phyloP scores from a whole-genome alignment of 2,113 vertebrate genomes.

The Aphyosemion australe region DNA sequence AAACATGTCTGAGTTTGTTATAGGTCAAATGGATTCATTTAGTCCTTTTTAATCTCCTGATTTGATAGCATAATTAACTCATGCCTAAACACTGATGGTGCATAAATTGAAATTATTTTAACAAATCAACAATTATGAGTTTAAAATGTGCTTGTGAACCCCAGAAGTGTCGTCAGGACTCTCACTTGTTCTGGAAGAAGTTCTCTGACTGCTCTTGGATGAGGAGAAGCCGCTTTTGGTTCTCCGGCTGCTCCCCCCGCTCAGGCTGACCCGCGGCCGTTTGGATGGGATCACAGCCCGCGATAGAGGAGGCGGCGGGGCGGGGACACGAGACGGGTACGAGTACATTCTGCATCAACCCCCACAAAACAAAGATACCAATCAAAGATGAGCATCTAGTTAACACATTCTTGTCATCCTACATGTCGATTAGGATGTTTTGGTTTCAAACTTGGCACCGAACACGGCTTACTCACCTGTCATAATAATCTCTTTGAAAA shows the following conservation, averaged over 20 bases:
- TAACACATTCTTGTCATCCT: no score
- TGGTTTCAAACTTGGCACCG: no score
- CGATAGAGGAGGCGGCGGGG: conserved; percentile 86
- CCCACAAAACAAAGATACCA: not conserved
- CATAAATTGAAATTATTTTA: no score
- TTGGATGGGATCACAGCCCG: conserved; percentile 88
- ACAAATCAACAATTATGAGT: no score
- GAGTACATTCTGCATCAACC: conserved; percentile 81
- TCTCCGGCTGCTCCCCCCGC: conserved; percentile 83
- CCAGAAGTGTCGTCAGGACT: not conserved
- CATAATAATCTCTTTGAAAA: conserved; percentile 90
- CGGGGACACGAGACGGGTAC: conserved; percentile 83
- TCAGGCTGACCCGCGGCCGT: conserved; percentile 86
- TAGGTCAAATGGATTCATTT: no score
- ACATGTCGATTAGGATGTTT: no score
- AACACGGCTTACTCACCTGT: conserved; percentile 77
- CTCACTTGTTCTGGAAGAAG: conserved; percentile 80
- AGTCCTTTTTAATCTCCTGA: no score
- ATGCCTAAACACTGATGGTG: no score
- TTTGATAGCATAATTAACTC: no score
- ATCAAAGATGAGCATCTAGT: no score
- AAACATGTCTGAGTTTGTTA: no score
- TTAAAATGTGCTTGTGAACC: no score
- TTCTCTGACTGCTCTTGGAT: conserved; percentile 86
- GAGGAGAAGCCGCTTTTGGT: conserved; percentile 88